phyloP scores from a whole-genome alignment of 2,888 invertebrate species.

The Metalampra italica region DNA sequence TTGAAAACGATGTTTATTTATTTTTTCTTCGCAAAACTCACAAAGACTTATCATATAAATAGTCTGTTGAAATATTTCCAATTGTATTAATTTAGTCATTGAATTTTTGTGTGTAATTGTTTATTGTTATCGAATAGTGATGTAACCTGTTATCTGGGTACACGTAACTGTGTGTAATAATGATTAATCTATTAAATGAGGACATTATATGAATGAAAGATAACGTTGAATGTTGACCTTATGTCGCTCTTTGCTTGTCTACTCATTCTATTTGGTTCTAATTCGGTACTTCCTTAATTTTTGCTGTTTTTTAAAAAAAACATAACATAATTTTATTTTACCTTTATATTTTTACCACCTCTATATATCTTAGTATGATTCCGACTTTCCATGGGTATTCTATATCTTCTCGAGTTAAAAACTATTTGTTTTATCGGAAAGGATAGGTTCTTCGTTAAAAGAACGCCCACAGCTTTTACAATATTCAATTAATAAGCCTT shows the following conservation, averaged over 20 bases:
- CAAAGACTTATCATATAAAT: not conserved
- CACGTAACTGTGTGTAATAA: slow-evolving; percentile 15
- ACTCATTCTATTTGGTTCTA: not conserved
- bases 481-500: too few relatives aligned
- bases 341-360: too few relatives aligned
- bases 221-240: slow-evolving; percentile 35
- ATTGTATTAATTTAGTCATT: slow-evolving; percentile 2
- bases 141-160: slow-evolving; percentile 23
- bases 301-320: too few relatives aligned
- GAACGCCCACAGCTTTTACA: too few relatives aligned
- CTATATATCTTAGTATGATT: too few relatives aligned
- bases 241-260: slow-evolving; percentile 11
- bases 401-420: too few relatives aligned
- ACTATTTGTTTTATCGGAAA: too few relatives aligned
- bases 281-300: not conserved
- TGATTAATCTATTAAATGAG: slow-evolving; percentile 28
- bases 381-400: too few relatives aligned
- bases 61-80: not conserved
- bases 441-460: too few relatives aligned
- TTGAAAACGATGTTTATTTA: too few relatives aligned
- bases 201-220: slow-evolving; percentile 43
- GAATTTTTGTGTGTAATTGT: slow-evolving; percentile 3
- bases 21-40: too few relatives aligned
- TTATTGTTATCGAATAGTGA: slow-evolving; percentile 24
- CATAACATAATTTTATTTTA: too few relatives aligned